phyloP scores from a whole-genome alignment of 1,140 invertebrate species.

The Alviniconcha marisindica region DNA sequence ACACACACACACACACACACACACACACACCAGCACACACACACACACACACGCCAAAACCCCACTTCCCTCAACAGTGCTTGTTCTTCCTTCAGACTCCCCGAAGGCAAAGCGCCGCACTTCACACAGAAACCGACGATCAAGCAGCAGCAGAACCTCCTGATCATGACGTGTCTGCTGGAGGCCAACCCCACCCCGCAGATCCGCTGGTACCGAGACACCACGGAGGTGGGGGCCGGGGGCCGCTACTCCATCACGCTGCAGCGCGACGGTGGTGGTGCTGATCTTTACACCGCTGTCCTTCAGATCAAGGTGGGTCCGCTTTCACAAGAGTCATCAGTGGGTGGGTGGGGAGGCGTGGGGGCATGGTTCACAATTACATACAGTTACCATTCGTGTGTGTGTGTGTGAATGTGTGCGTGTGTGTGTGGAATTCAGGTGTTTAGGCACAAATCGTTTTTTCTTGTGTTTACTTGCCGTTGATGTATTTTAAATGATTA shows the following conservation, averaged over 20 bases:
- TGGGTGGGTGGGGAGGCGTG: too few species aligned
- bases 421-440: too few species aligned
- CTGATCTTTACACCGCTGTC: conserved; percentile 91
- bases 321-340: too few species aligned
- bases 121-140: conserved; percentile 99
- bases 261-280: conserved; percentile 51
- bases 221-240: conserved; percentile 59
- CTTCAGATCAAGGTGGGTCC: conserved; percentile 92
- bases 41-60: too few species aligned
- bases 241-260: conserved; percentile 61
- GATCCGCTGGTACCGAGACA: conserved; percentile 69
- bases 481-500: too few species aligned
- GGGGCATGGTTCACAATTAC: too few species aligned
- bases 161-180: conserved; percentile 69
- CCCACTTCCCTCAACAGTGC: background rate
- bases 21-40: too few species aligned
- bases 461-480: too few species aligned
- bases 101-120: conserved; percentile 85
- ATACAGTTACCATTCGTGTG: too few species aligned
- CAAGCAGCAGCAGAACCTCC: conserved; percentile 88
- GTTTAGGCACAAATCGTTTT: too few species aligned
- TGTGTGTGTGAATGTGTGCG: too few species aligned
- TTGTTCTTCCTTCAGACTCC: conserved; percentile 43
- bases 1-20: too few species aligned
- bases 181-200: conserved; percentile 69